Base-by-base conservation (phyloP, 2,113 vertebrate species). In the Pristiophorus japonicus region DNA sequence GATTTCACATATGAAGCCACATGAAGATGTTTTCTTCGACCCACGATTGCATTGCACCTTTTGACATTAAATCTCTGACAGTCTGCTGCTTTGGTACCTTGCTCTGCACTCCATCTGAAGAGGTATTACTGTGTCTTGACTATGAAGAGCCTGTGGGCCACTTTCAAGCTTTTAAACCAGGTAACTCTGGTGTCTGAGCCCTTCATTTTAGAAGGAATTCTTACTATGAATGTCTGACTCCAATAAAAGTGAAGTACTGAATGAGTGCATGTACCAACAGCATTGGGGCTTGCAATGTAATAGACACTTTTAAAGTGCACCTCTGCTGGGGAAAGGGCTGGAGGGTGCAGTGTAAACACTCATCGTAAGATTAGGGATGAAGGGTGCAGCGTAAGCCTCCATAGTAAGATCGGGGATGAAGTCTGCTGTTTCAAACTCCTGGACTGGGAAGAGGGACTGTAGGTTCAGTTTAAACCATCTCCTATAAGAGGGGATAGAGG, bases 1-100 rank as follows among this genome's bases (percentile, higher is more conserved):
- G 93, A 94, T 0, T 70, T 94, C 65, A 94, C 93, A 0, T 94
- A 67, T 2, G 93, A 94, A 51, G 65, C 22, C 93, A 94, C 66
- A 34, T 70, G 65, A 94, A 12, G 0, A 6, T 1, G 10, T 4
- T 14, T 11, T 45, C 5, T 59, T 51, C 42, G n/a, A 6, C 65
- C 66, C n/a, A 8, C 30, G 42, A 70, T 6, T 70, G 66, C 27
- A 67, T 27, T 27, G 63, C 16, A 45, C 92, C 65, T 66, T 66
- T 47, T 88, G 47, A 55, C 2, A 8, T 34, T 47, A 6, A 63
- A 30, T 51, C 45, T 51, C 34, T 59, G 85, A 63, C 59, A 63
- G 88, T n/a, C 63, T 63, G 18, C 0, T 10, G 6, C 62, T 81
- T 16, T 6, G 78, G 4, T 45, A 5, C 18, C 38, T 42, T 10